A percentile compares a stretch with the other conserved stretches of the same genome.
Evolutionary conservation across 2,797 vertebrate genomes (phyloP).

Genomic region (Agapornis canus): DNA sequence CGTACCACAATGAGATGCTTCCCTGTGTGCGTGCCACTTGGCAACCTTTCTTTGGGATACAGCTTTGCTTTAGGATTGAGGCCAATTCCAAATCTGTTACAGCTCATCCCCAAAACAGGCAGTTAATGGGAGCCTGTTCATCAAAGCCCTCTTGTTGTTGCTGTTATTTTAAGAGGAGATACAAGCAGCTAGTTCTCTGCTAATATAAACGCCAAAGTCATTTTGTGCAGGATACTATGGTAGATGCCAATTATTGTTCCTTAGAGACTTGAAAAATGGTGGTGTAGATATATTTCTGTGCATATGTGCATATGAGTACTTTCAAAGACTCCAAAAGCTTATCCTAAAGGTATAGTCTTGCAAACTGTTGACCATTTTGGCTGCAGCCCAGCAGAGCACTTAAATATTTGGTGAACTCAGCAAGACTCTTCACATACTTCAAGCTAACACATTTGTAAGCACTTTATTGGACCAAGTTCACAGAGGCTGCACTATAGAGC

Average conservation of each 20-base stretch:
- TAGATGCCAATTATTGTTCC: not conserved
- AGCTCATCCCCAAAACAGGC: not conserved
- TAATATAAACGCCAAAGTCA: not conserved
- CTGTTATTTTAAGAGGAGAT: not conserved
- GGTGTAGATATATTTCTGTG: not conserved
- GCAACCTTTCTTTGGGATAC: not conserved
- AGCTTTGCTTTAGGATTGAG: not conserved
- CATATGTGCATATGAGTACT: not conserved
- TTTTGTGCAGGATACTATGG: not conserved
- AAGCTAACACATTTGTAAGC: not conserved
- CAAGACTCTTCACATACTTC: not conserved
- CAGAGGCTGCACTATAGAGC: not conserved
- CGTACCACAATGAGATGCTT: not conserved
- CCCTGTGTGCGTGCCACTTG: not conserved
- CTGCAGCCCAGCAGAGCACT: constrained; percentile 28
- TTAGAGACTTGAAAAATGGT: not conserved
- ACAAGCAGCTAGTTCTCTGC: not conserved
- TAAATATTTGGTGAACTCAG: constrained; percentile 15
- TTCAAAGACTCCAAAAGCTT: not conserved
- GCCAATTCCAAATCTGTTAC: not conserved
- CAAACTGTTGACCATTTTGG: not conserved
- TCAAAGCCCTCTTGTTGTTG: not conserved
- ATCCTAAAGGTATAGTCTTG: constrained; percentile 6
- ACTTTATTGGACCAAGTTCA: not conserved
- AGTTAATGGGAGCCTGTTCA: not conserved